Base-by-base conservation (phyloP, 2,113 vertebrate species). In the Urocitellus parryii region DNA sequence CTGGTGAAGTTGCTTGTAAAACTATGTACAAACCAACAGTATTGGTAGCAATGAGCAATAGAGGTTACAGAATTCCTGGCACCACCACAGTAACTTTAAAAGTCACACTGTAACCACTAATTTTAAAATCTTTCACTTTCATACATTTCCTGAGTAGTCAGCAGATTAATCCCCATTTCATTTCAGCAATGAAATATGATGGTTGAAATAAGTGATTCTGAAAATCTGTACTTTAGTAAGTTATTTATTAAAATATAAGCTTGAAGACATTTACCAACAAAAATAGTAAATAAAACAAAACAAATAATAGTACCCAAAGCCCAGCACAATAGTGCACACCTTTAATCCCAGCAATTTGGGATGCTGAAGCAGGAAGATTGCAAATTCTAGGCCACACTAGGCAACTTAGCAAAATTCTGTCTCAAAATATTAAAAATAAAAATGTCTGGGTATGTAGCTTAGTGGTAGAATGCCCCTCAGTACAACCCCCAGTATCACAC, bases 201-300 rank as follows among this genome's bases (percentile, higher is more conserved):
- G 1, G 3, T 24, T 89, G 56, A 90, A 78, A 68, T 87, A 63
- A 94, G 42, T 86, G 14, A 68, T 27, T 45, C 16, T 70, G 67
- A 88, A 77, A 61, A 88, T 65, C 14, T 88, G 2, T 42, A 80
- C 39, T 61, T 83, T 4, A 4, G 6, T 39, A 14, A 48, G 77
- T 94, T 2, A 3, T 39, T 94, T 58, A 4, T 70, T 34, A 32
- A 65, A 74, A 91, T 34, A 80, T 39, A 53, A 45, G n/a, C 56
- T 72, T 76, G 18, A 77, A 94, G 53, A 27, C 8, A 42, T 73
- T 90, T 91, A 83, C 32, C 37, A 92, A 95, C 34, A 78, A 94
- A 88, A 94, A 80, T 11, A 32, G 12, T 32, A 89, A 88, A n/a
- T 65, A 83, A 39, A 63, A 18, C 27, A 83, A 61, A 89, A 6